Percentiles rank a stretch among this genome's conserved stretches.
Evolutionary conservation across 2,888 invertebrate species (phyloP).

Genomic region (Leucania comma): DNA sequence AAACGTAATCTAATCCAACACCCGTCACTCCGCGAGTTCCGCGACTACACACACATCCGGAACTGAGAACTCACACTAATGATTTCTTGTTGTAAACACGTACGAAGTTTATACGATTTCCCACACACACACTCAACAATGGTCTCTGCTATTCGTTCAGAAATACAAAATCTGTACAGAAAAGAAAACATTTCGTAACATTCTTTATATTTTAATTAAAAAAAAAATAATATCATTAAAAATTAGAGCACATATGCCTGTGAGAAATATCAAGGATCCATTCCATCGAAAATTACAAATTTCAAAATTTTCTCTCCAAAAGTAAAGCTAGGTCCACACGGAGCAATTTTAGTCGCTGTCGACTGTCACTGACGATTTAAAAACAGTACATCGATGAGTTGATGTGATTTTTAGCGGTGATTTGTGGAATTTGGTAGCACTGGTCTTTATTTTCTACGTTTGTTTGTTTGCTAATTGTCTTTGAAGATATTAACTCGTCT

Average conservation of each 20-base stretch:
- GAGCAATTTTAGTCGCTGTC: not conserved
- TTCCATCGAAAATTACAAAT: not conserved
- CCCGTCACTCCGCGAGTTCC: conserved; percentile 73
- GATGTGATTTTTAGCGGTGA: not conserved
- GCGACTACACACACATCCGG: conserved; percentile 66
- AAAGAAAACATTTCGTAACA: not conserved
- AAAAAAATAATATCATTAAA: not conserved
- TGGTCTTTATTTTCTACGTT: no score
- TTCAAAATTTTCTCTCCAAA: not conserved
- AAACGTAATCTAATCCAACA: conserved; percentile 73
- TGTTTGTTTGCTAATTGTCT: no score
- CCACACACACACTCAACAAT: not conserved
- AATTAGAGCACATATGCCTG: not conserved
- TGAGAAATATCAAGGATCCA: not conserved
- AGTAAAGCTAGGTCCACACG: not conserved
- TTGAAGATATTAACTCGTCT: no score
- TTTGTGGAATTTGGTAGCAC: no score
- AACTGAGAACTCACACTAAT: conserved; percentile 50
- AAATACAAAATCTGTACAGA: conserved; percentile 7
- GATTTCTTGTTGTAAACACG: conserved; percentile 44
- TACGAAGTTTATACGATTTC: conserved; percentile 15
- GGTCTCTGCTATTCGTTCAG: conserved; percentile 27
- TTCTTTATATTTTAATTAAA: not conserved
- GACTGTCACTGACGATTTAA: not conserved
- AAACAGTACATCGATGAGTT: not conserved